Evolutionary conservation across 1,140 invertebrate species (phyloP).

Genomic region (Cydia pomonella): DNA sequence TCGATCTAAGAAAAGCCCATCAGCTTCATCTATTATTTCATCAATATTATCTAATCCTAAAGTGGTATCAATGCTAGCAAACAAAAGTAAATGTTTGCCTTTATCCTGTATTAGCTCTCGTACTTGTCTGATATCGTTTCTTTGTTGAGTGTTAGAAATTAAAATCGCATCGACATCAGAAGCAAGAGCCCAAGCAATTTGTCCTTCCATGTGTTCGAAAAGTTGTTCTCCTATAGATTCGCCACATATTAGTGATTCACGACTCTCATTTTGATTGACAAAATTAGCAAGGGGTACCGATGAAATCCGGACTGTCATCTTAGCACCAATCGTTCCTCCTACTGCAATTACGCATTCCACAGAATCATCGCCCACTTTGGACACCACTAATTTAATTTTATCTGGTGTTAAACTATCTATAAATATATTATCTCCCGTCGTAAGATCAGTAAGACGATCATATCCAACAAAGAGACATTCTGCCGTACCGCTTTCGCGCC

Average conservation of each 20-base stretch:
- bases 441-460: constrained; percentile 68
- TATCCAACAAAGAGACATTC: constrained; percentile 71
- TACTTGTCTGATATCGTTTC: constrained; percentile 60
- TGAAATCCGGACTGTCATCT: constrained; percentile 70
- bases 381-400: constrained; percentile 64
- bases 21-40: constrained; percentile 83
- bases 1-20: constrained; percentile 86
- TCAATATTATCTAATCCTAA: constrained; percentile 85
- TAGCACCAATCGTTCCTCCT: constrained; percentile 64
- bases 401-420: constrained; percentile 65
- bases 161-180: constrained; percentile 69
- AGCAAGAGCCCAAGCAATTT: constrained; percentile 68
- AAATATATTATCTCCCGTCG: constrained; percentile 58
- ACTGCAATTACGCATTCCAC: constrained; percentile 62
- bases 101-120: constrained; percentile 62
- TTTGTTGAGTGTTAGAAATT: constrained; percentile 59
- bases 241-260: constrained; percentile 53
- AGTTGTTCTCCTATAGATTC: constrained; percentile 54
- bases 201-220: constrained; percentile 70
- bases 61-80: constrained; percentile 85
- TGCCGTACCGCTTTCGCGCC: constrained; percentile 68
- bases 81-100: constrained; percentile 73
- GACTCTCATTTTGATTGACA: constrained; percentile 43
- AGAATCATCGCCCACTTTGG: constrained; percentile 69
- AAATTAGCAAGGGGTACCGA: constrained; percentile 56